phyloP scores from a whole-genome alignment of 1,140 invertebrate species.

The Dendroctonus valens region DNA sequence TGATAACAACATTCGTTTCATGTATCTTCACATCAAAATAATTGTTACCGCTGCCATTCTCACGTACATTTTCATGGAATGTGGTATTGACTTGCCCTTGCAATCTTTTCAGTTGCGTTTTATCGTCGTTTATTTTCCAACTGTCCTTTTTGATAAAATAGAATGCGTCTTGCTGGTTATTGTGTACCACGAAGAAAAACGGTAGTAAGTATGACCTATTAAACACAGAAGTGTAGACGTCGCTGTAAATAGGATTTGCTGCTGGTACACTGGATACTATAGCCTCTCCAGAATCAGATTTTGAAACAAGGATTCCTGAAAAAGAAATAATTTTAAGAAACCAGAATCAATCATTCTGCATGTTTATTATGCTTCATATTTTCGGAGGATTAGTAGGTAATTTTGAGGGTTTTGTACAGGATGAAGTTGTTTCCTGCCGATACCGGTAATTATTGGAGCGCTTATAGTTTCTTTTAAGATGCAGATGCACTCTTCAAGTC shows the following conservation, averaged over 20 bases:
- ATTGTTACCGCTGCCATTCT: slow-evolving; percentile 65
- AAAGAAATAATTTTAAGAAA: too few species aligned
- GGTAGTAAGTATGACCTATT: slow-evolving; percentile 87
- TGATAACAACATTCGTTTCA: slow-evolving; percentile 76
- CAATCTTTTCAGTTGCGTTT: slow-evolving; percentile 81
- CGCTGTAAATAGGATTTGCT: slow-evolving; percentile 83
- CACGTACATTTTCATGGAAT: slow-evolving; percentile 76
- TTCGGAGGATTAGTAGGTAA: too few species aligned
- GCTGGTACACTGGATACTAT: slow-evolving; percentile 83
- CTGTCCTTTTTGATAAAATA: slow-evolving; percentile 93
- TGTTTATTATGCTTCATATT: too few species aligned
- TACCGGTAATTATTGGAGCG: too few species aligned
- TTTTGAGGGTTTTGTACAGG: too few species aligned
- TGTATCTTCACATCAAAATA: slow-evolving; percentile 85
- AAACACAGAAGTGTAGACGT: slow-evolving; percentile 91
- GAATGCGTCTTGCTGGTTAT: slow-evolving; percentile 62
- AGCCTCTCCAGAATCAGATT: slow-evolving; percentile 73
- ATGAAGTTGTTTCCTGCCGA: too few species aligned
- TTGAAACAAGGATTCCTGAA: slow-evolving; percentile 75
- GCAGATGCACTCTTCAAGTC: too few species aligned
- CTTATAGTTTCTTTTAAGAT: too few species aligned
- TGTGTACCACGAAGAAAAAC: slow-evolving; percentile 86
- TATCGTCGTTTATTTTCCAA: slow-evolving; percentile 83
- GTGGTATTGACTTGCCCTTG: slow-evolving; percentile 92
- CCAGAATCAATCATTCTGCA: too few species aligned